Evolutionary conservation across 2,113 vertebrate species (phyloP).

Genomic region (Catharus fuscescens): DNA sequence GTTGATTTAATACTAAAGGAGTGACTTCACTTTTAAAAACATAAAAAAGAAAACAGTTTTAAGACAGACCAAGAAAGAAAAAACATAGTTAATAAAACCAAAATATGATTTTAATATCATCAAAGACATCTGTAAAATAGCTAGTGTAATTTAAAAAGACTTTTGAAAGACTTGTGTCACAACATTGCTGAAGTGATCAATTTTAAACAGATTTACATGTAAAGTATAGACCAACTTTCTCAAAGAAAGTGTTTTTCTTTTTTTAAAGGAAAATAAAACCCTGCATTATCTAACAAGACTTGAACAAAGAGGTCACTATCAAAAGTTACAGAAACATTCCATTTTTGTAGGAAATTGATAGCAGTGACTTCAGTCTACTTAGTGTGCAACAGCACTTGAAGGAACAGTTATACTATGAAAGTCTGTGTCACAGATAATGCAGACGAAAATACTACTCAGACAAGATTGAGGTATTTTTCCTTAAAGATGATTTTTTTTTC

Average conservation of each 20-base stretch:
- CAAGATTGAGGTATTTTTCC: slow-evolving; percentile 20
- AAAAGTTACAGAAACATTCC: slow-evolving; percentile 20
- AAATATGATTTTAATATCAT: slow-evolving; percentile 39
- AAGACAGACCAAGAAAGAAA: slow-evolving; percentile 5
- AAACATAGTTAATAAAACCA: slow-evolving; percentile 46
- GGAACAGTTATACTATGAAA: slow-evolving; percentile 17
- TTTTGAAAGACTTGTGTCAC: slow-evolving; percentile 23
- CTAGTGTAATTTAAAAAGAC: not conserved
- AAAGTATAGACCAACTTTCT: slow-evolving; percentile 33
- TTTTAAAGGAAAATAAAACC: not conserved
- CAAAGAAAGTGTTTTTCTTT: not conserved
- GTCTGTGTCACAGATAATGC: slow-evolving; percentile 11
- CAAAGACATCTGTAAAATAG: slow-evolving; percentile 36
- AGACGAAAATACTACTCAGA: not conserved
- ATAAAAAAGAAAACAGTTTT: not conserved
- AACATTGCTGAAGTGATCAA: not conserved
- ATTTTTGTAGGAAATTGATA: slow-evolving; percentile 40
- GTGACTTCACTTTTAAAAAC: not conserved
- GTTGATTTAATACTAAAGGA: slow-evolving; percentile 4
- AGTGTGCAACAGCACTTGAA: slow-evolving; percentile 15
- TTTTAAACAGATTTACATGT: slow-evolving; percentile 38
- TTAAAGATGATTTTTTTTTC: not conserved
- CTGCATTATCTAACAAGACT: not conserved
- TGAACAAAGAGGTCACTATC: slow-evolving; percentile 11
- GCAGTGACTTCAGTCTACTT: slow-evolving; percentile 35